Conservation (phyloP, 2,888 invertebrate species). For the Drosophila basisetae region DNA sequence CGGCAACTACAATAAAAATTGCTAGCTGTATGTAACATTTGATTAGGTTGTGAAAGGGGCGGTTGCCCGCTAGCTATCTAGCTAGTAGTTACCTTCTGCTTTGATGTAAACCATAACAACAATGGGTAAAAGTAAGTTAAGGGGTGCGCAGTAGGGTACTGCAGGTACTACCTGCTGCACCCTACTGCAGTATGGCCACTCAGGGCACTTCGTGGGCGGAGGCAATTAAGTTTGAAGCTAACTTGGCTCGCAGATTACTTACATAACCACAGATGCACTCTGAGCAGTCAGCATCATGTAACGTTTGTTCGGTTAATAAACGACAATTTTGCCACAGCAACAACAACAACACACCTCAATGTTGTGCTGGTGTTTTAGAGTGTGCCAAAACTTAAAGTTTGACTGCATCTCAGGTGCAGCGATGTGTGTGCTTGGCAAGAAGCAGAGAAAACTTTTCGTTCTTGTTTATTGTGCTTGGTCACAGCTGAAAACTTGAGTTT, state of each 20-base stretch:
- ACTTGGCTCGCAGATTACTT: constrained; percentile 58
- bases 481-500: constrained; percentile 65
- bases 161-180: too few species aligned
- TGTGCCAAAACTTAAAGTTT: constrained; percentile 44
- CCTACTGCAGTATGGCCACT: constrained; percentile 41
- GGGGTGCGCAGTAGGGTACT: not conserved
- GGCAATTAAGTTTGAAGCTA: constrained; percentile 72
- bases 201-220: constrained; percentile 58
- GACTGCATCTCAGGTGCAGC: constrained; percentile 50
- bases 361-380: constrained; percentile 19
- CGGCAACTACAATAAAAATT: constrained; percentile 75
- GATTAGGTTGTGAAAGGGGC: constrained; percentile 67
- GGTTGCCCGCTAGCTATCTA: constrained; percentile 5
- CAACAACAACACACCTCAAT: constrained; percentile 4
- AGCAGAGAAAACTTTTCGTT: constrained; percentile 13
- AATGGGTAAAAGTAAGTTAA: constrained; percentile 29
- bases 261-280: constrained; percentile 47
- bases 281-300: constrained; percentile 35
- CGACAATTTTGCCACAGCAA: constrained; percentile 51
- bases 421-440: constrained; percentile 32
- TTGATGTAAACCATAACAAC: constrained; percentile 14
- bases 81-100: constrained; percentile 14
- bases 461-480: constrained; percentile 42
- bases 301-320: constrained; percentile 61
- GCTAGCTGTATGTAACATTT: constrained; percentile 73